phyloP scores from a whole-genome alignment of 2,888 invertebrate species.

The Drosophila nr. fundita region DNA sequence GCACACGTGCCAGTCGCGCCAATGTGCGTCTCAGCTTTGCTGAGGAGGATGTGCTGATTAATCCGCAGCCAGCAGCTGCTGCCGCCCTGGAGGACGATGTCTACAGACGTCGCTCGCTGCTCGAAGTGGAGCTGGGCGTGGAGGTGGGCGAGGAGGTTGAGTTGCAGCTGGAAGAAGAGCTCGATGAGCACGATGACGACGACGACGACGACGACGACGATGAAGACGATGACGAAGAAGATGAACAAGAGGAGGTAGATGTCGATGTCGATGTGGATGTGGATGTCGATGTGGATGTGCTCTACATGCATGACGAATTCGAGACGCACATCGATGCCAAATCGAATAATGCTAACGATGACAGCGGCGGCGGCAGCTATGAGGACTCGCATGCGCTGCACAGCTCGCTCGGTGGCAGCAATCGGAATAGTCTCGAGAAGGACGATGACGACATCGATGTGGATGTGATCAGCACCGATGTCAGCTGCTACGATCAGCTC shows the following conservation, averaged over 20 bases:
- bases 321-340: slow-evolving; percentile 84
- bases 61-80: slow-evolving; percentile 34
- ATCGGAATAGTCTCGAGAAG: slow-evolving; percentile 84
- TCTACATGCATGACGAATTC: slow-evolving; percentile 82
- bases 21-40: slow-evolving; percentile 80
- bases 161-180: slow-evolving; percentile 33
- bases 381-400: slow-evolving; percentile 84
- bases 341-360: slow-evolving; percentile 84
- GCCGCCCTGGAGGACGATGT: slow-evolving; percentile 71
- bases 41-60: slow-evolving; percentile 81
- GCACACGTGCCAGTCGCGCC: slow-evolving; percentile 58
- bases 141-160: slow-evolving; percentile 58
- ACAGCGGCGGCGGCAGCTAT: slow-evolving; percentile 85
- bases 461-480: slow-evolving; percentile 85
- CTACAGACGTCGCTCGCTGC: slow-evolving; percentile 80
- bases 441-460: slow-evolving; percentile 84
- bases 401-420: slow-evolving; percentile 83
- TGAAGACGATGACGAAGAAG: slow-evolving; percentile 52
- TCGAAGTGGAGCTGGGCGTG: slow-evolving; percentile 77
- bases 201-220: slow-evolving; percentile 47
- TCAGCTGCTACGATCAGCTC: slow-evolving; percentile 84
- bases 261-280: slow-evolving; percentile 1
- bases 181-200: slow-evolving; percentile 71
- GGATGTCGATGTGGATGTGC: slow-evolving; percentile 60
- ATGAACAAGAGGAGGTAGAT: slow-evolving; percentile 58